A percentile compares a stretch with the other conserved stretches of the same genome.
Conservation (phyloP, 2,888 invertebrate species). For the Tridacna gigas region DNA sequence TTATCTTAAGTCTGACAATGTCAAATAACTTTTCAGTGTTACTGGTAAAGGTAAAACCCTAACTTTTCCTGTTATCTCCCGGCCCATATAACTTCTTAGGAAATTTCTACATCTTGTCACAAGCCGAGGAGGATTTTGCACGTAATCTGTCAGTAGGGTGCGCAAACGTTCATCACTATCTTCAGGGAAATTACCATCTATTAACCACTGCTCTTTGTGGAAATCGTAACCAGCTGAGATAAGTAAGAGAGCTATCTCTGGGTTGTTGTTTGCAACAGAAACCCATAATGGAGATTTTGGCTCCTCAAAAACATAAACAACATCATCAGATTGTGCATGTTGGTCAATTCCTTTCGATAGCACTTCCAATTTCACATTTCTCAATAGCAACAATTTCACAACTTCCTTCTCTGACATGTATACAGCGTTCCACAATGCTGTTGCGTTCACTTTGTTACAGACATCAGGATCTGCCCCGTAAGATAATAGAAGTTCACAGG, state of each 20-base stretch:
- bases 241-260: conserved; percentile 68
- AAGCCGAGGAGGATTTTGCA: conserved; percentile 67
- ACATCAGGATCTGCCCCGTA: conserved; percentile 77
- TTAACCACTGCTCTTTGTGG: conserved; percentile 72
- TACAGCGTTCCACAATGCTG: conserved; percentile 81
- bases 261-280: conserved; percentile 60
- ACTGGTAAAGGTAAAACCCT: conserved; percentile 65
- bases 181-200: conserved; percentile 56
- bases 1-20: conserved; percentile 52
- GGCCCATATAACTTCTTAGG: conserved; percentile 66
- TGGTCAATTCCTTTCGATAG: conserved; percentile 74
- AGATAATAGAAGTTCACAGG: conserved; percentile 69
- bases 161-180: conserved; percentile 28
- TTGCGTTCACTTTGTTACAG: conserved; percentile 68
- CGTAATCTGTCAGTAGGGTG: conserved; percentile 62
- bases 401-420: conserved; percentile 66
- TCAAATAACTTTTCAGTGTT: conserved; percentile 67
- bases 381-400: conserved; percentile 70
- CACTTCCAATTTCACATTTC: conserved; percentile 74
- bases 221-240: conserved; percentile 74
- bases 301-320: conserved; percentile 65
- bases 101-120: conserved; percentile 71
- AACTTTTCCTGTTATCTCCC: conserved; percentile 60
- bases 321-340: conserved; percentile 70
- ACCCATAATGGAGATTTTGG: conserved; percentile 76